These are phyloP conservation scores for Orchesella flavescens DNA, from an alignment of 2,888 invertebrate species.

Conservation along the genomic window DNA sequence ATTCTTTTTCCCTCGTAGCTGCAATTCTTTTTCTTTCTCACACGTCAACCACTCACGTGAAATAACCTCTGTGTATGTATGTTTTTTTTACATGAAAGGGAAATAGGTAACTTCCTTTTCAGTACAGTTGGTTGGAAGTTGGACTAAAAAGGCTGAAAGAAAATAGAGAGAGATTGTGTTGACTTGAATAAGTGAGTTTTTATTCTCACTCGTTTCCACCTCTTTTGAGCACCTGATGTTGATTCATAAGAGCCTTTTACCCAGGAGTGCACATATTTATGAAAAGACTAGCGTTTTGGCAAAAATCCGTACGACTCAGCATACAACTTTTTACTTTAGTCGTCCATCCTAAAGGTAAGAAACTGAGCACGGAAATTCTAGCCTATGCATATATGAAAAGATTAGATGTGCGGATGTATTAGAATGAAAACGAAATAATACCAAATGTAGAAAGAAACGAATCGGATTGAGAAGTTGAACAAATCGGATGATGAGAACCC, in stretches of 20 bases:
- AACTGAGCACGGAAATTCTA: not conserved
- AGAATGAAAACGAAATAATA: slow-evolving; percentile 12
- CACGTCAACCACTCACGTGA: slow-evolving; percentile 45
- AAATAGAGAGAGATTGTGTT: slow-evolving; percentile 30
- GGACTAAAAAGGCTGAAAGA: not conserved
- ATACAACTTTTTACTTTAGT: slow-evolving; percentile 2
- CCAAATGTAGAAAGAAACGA: slow-evolving; percentile 26
- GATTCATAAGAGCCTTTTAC: slow-evolving; percentile 8
- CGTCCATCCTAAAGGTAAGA: slow-evolving; percentile 4
- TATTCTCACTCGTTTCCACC: slow-evolving; percentile 21
- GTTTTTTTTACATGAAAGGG: not conserved
- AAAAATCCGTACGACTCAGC: slow-evolving; percentile 1
- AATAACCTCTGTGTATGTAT: slow-evolving; percentile 17
- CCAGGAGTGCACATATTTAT: not conserved
- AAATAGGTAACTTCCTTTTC: slow-evolving; percentile 33
- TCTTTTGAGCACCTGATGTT: slow-evolving; percentile 28
- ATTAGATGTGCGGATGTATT: slow-evolving; percentile 5
- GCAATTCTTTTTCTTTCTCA: not conserved
- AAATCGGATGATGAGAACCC: slow-evolving; percentile 47
- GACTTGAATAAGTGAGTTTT: slow-evolving; percentile 32
- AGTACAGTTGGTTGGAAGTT: too few species aligned
- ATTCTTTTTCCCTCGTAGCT: not conserved
- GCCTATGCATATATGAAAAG: not conserved
- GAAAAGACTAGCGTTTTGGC: not conserved
- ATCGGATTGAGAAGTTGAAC: slow-evolving; percentile 42